Evolutionary conservation across 1,140 invertebrate species (phyloP), one percentile per base, ranked within the genome.

Genomic region (Rhynchophorus ferrugineus): DNA sequence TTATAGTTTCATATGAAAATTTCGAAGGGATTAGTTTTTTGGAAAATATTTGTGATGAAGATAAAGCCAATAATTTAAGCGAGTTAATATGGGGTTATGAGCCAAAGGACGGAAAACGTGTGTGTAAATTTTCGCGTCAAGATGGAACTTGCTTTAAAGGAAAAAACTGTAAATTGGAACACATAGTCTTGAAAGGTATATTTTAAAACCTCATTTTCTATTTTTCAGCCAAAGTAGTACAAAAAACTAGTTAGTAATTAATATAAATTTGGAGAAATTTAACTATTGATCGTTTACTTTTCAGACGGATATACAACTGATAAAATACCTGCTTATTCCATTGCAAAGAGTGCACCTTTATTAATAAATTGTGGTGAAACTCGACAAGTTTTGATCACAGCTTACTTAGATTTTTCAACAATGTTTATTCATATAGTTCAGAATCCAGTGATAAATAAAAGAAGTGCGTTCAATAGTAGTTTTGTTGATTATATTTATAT

Each of bases 231-330:
- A 8, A 34, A 34, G 33, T 8, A 34, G 33, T 8, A 8, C n/a
- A 34, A n/a, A 34, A 34, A 8, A 34, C 33, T 34, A n/a, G n/a
- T n/a, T n/a, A n/a, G n/a, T n/a, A n/a, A n/a, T n/a, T n/a, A n/a
- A n/a, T n/a, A n/a, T n/a, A 34, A 8, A n/a, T 34, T 34, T 34
- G 33, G 33, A n/a, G n/a, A n/a, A n/a, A n/a, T n/a, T n/a, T n/a
- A n/a, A n/a, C n/a, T n/a, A n/a, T n/a, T n/a, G n/a, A n/a, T n/a
- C n/a, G n/a, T n/a, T n/a, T n/a, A n/a, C 34, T 21, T 50, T 50
- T 18, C 17, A 60, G 60, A 61, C 56, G 61, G 62, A 3, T 58
- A 57, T 19, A 64, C 62, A 8, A 62, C 61, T 0, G 62, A 64
- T 37, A 59, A 57, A 44, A 22, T 43, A n/a, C 11, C 46, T 9